Base-by-base conservation (phyloP, 92 coral and sea anemone species). In the Parazoanthus darwini region DNA sequence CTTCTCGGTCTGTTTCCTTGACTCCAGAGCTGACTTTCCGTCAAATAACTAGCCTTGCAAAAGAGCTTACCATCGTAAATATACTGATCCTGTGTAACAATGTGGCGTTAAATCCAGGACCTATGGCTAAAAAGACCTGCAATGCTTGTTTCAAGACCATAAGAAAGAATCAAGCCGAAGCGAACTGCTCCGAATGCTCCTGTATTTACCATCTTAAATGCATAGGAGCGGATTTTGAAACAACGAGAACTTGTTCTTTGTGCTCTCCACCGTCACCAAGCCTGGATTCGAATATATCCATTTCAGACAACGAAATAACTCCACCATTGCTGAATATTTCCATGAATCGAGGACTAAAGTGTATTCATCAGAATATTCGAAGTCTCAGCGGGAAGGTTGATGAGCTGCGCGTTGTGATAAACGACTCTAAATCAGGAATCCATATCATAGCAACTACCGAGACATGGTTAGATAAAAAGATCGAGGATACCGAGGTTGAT, bases 341-440 rank as follows among this genome's bases (percentile, higher is more conserved):
- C 79, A 16, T 4, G 50, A 75, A 37, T 59, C 78, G 90, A 3
- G 89, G 89, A 46, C 87, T 84, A 10, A 88, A 91, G 26, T 36
- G 83, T 43, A 43, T 90, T 81, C 93, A 87, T 87, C 90, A 91
- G 84, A 81, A 87, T 58, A 44, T 91, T 78, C 88, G 73, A 79
- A 91, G 93, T 66, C 88, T 91, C 23, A 26, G 78, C 77, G 82
- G 81, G 33, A 91, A 87, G 84, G 77, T 91, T 26, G 90, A 91
- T 23, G 81, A 91, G 81, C 87, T 91, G 50, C 82, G 88, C 79
- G 82, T 91, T 81, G 51, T 91, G 67, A 37, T 91, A 29, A 86
- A 80, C 15, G 87, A 51, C 36, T 75, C 85, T 36, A 73, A 81
- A 46, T 88, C 90, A 16, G 85, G 89, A 74, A 76, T 88, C 38